Conservation (phyloP, 35 echinoderm and acorn worm genomes). For the Heliocidaris erythrogramma region DNA sequence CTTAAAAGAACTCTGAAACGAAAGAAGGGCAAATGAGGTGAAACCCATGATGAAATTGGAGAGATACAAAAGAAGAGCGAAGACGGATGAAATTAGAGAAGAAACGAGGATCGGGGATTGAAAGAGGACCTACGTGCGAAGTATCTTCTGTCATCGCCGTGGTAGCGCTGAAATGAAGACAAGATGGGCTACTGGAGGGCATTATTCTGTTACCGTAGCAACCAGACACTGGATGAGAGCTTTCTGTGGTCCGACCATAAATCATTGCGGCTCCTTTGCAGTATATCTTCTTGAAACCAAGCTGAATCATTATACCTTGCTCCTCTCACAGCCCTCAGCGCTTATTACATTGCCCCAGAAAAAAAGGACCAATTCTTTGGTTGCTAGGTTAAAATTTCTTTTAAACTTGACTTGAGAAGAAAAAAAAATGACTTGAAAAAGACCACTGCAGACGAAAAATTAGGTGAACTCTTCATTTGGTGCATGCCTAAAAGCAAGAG, state of each 20-base stretch:
- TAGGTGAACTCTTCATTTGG: no score
- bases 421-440: neutral
- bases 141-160: neutral
- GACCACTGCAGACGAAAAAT: neutral
- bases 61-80: neutral
- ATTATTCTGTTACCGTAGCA: constrained; percentile 24
- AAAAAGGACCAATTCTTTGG: neutral
- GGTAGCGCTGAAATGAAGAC: constrained; percentile 9
- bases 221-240: constrained; percentile 9
- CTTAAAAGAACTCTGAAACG: neutral
- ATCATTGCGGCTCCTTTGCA: neutral
- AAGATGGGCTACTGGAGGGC: neutral
- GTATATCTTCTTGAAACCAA: neutral
- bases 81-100: neutral
- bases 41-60: constrained; percentile 1
- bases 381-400: neutral
- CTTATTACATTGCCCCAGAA: neutral
- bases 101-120: neutral
- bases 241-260: neutral
- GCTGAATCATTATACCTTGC: neutral
- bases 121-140: neutral
- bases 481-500: no score
- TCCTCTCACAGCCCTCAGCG: neutral
- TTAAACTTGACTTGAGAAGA: no score
- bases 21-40: neutral